Evolutionary conservation across 2,888 invertebrate species (phyloP), one percentile per base, ranked within the genome.

Genomic region (Dione juno): DNA sequence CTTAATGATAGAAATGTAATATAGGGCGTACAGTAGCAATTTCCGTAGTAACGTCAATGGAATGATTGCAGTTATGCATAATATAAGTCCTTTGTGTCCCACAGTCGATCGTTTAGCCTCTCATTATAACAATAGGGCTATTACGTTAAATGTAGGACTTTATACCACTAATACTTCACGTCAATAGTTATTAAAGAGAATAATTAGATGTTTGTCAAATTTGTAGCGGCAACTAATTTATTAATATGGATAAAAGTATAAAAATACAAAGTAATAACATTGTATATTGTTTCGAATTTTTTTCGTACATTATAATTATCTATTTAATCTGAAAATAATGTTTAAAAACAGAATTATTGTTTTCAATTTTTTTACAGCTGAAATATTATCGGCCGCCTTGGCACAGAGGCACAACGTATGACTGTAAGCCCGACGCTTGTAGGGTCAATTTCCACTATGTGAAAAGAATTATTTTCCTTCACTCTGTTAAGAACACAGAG

Each of bases 81-180:
- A 48, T 80, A 83, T 82, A 80, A 81, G 78, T 79, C 79, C 74
- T 80, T 81, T 73, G 78, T 81, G 77, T 84, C 77, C 77, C 79
- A 79, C 81, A 81, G 73, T 74, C 79, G 79, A 53, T 66, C 66
- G 59, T 64, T 80, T 77, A 79, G 75, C 76, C 78, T 73, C 78
- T 82, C 78, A 85, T 87, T 87, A 82, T 73, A 81, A 80, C 85
- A 88, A 89, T 87, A 85, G 85, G 89, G 87, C 82, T 79, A 88
- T 89, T 88, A 87, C 77, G 75, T 82, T 84, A 84, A 87, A 83
- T 77, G 80, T 77, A 83, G 82, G 57, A 77, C 81, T 80, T 80
- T 81, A 80, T 80, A 82, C 16, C 28, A 7, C n/a, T 45, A 83
- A 75, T 74, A 61, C 16, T 9, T 43, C 3, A 37, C 43, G 7